A percentile compares a stretch with the other conserved stretches of the same genome.
Evolutionary conservation across 2,888 invertebrate genomes (phyloP).

Genomic region (Drosophila diplacantha): DNA sequence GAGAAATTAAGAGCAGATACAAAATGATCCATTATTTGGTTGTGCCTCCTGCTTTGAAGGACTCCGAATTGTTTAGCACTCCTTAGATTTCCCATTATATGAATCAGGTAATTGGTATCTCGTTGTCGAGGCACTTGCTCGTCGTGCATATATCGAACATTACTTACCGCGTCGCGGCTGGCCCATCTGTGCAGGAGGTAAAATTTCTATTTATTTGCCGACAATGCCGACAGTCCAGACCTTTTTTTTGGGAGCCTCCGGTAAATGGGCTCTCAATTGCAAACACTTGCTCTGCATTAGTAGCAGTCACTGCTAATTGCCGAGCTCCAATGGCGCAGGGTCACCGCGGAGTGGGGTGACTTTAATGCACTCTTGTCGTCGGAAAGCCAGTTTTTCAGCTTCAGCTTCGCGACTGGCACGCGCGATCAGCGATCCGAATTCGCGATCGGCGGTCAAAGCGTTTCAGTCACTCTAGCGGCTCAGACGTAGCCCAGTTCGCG

Average conservation of each 20-base stretch:
- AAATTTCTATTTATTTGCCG: conserved; percentile 46
- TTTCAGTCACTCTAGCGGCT: conserved; percentile 16
- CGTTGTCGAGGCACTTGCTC: neutral
- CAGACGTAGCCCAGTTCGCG: conserved; percentile 8
- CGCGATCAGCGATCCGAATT: conserved; percentile 1
- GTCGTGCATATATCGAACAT: conserved; percentile 26
- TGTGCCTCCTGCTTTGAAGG: too few relatives aligned
- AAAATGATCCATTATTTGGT: neutral
- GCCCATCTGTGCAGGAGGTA: conserved; percentile 54
- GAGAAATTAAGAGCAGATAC: neutral
- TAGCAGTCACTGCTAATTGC: conserved; percentile 11
- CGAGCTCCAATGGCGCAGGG: conserved; percentile 11
- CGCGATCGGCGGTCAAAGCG: conserved; percentile 20
- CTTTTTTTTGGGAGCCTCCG: conserved; percentile 3
- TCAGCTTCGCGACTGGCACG: neutral
- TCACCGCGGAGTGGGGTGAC: conserved; percentile 4
- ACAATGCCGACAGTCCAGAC: conserved; percentile 12
- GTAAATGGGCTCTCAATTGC: conserved; percentile 19
- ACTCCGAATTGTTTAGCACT: neutral
- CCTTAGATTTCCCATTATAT: neutral
- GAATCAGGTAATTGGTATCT: neutral
- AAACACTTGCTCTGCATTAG: conserved; percentile 12
- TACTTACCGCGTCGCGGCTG: conserved; percentile 27
- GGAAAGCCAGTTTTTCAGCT: conserved; percentile 21
- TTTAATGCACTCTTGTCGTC: conserved; percentile 15